phyloP scores from a whole-genome alignment of 2,797 vertebrate species.

The Miichthys miiuy region DNA sequence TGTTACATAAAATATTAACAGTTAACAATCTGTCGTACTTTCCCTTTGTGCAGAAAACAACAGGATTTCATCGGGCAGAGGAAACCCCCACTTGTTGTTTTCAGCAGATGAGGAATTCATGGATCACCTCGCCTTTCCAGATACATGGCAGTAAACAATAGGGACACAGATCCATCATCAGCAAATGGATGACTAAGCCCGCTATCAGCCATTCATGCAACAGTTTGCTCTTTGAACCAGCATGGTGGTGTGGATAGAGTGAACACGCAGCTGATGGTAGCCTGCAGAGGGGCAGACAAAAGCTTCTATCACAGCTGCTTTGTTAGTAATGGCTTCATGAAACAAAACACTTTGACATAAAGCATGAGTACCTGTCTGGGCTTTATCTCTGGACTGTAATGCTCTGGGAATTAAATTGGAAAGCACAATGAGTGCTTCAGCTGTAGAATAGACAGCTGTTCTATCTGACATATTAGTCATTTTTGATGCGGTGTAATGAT shows the following conservation, averaged over 20 bases:
- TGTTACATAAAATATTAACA: constrained; percentile 18
- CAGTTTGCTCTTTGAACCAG: constrained; percentile 59
- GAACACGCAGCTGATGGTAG: constrained; percentile 48
- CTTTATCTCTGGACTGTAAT: constrained; percentile 26
- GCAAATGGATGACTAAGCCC: constrained; percentile 62
- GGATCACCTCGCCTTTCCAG: constrained; percentile 39
- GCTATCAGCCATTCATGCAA: constrained; percentile 50
- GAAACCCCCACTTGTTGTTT: constrained; percentile 41
- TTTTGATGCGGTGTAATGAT: neutral
- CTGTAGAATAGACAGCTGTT: constrained; percentile 23
- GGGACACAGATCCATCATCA: constrained; percentile 60
- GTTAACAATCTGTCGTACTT: neutral
- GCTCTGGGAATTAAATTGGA: constrained; percentile 2
- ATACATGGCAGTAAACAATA: constrained; percentile 58
- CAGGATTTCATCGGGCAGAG: constrained; percentile 7
- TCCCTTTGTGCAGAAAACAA: constrained; percentile 15
- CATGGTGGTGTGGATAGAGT: constrained; percentile 50
- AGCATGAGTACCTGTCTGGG: constrained; percentile 29
- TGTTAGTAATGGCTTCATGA: constrained; percentile 44
- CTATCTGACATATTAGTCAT: neutral
- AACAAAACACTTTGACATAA: constrained; percentile 43
- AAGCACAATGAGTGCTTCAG: constrained; percentile 16
- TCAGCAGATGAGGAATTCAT: constrained; percentile 40
- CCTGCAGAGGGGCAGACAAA: constrained; percentile 54
- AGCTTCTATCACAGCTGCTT: constrained; percentile 43